These are phyloP conservation scores for Aphelinus atriplicis DNA, from an alignment of 1,140 invertebrate genomes.

Conservation along the genomic window DNA sequence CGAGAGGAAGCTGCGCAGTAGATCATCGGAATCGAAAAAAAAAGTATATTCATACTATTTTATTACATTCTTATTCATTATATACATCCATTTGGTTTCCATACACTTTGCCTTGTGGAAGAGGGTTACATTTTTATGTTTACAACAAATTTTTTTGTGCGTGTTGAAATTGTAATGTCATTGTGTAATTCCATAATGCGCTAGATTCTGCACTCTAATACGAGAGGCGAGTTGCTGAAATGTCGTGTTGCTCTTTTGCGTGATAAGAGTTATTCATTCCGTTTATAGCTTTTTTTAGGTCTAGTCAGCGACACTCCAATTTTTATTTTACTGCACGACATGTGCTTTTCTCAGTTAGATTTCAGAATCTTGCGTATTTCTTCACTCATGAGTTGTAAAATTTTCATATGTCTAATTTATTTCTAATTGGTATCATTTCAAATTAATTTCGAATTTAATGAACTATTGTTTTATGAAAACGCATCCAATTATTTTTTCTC, in stretches of 20 bases:
- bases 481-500: no score
- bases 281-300: neutral
- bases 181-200: slow-evolving; percentile 25
- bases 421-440: neutral
- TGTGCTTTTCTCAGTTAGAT: neutral
- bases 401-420: slow-evolving; percentile 6
- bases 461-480: no score
- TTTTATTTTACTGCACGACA: neutral
- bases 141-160: no score
- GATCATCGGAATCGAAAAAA: no score
- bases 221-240: neutral
- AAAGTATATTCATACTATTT: no score
- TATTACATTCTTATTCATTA: no score
- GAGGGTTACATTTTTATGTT: neutral
- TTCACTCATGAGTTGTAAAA: slow-evolving; percentile 5
- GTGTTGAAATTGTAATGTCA: slow-evolving; percentile 9
- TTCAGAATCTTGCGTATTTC: slow-evolving; percentile 4
- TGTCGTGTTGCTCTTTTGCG: neutral
- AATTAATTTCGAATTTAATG: no score
- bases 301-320: neutral
- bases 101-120: neutral
- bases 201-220: slow-evolving; percentile 20
- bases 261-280: slow-evolving; percentile 8
- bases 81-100: no score
- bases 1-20: no score